Evolutionary conservation across 2,113 vertebrate species (phyloP).

Genomic region (Hymenochirus boettgeri): DNA sequence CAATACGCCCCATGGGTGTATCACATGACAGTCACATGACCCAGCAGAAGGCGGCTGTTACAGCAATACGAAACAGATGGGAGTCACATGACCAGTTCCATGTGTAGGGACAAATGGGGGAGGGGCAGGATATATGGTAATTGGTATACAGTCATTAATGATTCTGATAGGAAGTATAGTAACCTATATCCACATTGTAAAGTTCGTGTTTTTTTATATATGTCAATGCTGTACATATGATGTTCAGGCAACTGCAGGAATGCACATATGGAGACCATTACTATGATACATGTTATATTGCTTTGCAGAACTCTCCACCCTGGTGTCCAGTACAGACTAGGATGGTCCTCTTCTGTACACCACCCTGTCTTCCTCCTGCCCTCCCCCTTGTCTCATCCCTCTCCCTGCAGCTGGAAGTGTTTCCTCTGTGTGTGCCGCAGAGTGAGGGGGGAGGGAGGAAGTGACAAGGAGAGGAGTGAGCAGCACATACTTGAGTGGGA

Average conservation of each 20-base stretch:
- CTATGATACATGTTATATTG: too few relatives aligned
- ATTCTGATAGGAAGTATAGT: too few relatives aligned
- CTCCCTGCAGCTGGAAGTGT: slow-evolving; percentile 39
- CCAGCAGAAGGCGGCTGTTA: neutral
- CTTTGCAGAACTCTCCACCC: too few relatives aligned
- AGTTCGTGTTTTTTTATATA: too few relatives aligned
- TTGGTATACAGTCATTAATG: too few relatives aligned
- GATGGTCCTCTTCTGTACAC: neutral
- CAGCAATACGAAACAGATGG: slow-evolving; percentile 38
- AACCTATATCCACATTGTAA: too few relatives aligned
- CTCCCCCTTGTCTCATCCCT: slow-evolving; percentile 2
- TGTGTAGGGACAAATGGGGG: slow-evolving; percentile 3
- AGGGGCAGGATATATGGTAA: neutral
- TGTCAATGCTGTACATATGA: too few relatives aligned
- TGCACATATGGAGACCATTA: neutral
- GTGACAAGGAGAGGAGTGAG: slow-evolving; percentile 21
- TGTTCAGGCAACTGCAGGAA: too few relatives aligned
- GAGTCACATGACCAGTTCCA: slow-evolving; percentile 25
- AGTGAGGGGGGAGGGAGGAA: slow-evolving; percentile 31
- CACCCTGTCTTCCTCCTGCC: neutral
- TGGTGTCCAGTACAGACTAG: too few relatives aligned
- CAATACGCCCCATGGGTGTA: slow-evolving; percentile 8
- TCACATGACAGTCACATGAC: slow-evolving; percentile 34
- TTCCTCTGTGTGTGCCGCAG: slow-evolving; percentile 36
- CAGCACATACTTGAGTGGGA: slow-evolving; percentile 28